Evolutionary conservation across 2,113 vertebrate species (phyloP).

Genomic region (Recurvirostra avosetta): DNA sequence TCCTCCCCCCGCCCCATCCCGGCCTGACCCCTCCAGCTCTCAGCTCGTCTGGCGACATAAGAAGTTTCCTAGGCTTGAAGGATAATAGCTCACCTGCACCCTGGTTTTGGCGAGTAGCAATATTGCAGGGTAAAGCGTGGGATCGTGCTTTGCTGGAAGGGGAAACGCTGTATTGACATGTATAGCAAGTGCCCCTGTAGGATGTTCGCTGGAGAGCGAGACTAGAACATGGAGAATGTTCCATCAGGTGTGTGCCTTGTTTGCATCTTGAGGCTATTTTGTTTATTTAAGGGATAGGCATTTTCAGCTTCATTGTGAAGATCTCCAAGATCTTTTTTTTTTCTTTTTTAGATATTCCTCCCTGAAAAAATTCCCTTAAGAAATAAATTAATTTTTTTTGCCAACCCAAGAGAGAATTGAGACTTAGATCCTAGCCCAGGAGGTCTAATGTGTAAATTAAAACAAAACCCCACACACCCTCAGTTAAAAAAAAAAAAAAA

Average conservation of each 20-base stretch:
- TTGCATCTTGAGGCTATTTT: background rate
- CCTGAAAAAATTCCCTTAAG: background rate
- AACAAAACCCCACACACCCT: background rate
- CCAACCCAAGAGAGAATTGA: background rate
- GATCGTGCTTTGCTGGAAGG: background rate
- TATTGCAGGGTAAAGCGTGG: background rate
- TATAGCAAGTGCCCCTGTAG: background rate
- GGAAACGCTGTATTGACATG: rapidly evolving
- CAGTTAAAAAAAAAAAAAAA: background rate
- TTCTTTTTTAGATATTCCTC: background rate
- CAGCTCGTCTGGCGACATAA: background rate
- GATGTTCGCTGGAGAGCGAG: rapidly evolving
- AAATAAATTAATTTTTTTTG: background rate
- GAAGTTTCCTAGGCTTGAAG: background rate
- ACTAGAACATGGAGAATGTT: background rate
- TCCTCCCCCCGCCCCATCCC: background rate
- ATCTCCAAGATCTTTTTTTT: background rate
- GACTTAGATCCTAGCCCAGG: background rate
- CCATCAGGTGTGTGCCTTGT: background rate
- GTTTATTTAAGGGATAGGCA: background rate
- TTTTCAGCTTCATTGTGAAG: background rate
- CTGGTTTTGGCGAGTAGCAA: background rate
- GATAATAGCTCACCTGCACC: rapidly evolving
- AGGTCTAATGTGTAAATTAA: background rate
- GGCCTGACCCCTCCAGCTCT: too few relatives aligned